These are phyloP conservation scores for Branchellion lobata DNA, from an alignment of 2,888 invertebrate genomes.

Conservation along the genomic window DNA sequence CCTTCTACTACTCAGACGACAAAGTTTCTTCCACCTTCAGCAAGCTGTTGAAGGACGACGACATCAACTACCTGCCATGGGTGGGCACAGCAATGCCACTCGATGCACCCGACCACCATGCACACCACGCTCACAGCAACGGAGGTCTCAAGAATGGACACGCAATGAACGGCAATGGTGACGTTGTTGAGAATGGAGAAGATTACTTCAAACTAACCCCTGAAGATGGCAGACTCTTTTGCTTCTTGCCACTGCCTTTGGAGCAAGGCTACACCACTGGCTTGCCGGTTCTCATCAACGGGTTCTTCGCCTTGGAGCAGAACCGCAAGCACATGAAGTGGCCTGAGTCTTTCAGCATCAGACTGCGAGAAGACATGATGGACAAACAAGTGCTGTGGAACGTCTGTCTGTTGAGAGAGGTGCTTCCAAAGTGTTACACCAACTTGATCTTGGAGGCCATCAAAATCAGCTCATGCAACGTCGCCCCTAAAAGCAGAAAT, in stretches of 20 bases:
- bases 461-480: conserved; percentile 46
- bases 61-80: conserved; percentile 37
- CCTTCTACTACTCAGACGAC: conserved; percentile 12
- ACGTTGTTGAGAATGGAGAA: conserved; percentile 14
- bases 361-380: conserved; percentile 50
- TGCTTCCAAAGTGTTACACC: conserved; percentile 55
- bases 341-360: conserved; percentile 44
- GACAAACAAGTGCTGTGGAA: conserved; percentile 58
- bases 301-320: conserved; percentile 58
- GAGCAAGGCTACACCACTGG: conserved; percentile 56
- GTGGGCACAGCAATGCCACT: conserved; percentile 40
- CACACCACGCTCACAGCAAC: background rate
- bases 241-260: conserved; percentile 58
- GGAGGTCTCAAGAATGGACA: background rate
- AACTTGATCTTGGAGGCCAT: conserved; percentile 52
- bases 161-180: background rate
- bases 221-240: conserved; percentile 56
- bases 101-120: background rate
- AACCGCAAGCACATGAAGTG: conserved; percentile 54
- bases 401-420: conserved; percentile 54
- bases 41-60: conserved; percentile 25
- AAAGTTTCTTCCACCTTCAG: conserved; percentile 13
- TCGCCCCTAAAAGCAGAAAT: background rate
- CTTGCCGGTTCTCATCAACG: conserved; percentile 59
- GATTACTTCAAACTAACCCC: conserved; percentile 25